phyloP scores from a whole-genome alignment of 2,888 invertebrate genomes.

The Linnaemya vulpina region DNA sequence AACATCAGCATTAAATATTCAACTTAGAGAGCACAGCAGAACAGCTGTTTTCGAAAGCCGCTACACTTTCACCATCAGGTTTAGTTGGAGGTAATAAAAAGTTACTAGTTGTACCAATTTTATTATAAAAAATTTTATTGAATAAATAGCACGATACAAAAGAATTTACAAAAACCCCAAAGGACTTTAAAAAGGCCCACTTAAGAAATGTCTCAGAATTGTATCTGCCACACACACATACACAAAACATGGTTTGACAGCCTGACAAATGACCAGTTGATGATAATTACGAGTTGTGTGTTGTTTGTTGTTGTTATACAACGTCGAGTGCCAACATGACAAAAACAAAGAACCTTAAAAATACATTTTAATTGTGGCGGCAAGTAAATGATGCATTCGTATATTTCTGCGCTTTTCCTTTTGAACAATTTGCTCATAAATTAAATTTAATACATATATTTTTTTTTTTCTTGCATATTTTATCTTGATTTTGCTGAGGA shows the following conservation, averaged over 20 bases:
- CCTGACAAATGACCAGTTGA: slow-evolving; percentile 69
- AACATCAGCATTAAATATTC: too few species aligned
- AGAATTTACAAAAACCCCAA: too few species aligned
- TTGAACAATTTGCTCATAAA: slow-evolving; percentile 37
- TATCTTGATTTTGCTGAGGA: neutral
- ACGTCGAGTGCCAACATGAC: slow-evolving; percentile 45
- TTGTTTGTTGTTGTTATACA: slow-evolving; percentile 53
- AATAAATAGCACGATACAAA: too few species aligned
- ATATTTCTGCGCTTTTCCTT: slow-evolving; percentile 39
- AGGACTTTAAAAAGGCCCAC: neutral
- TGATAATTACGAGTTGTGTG: slow-evolving; percentile 67
- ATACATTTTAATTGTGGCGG: slow-evolving; percentile 50
- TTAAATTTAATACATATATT: slow-evolving; percentile 7
- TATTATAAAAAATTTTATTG: too few species aligned
- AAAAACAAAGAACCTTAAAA: slow-evolving; percentile 26
- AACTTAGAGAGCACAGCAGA: too few species aligned
- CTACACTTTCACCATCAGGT: too few species aligned
- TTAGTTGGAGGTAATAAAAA: too few species aligned
- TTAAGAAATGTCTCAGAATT: too few species aligned
- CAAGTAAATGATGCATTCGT: slow-evolving; percentile 35
- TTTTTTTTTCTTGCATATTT: neutral
- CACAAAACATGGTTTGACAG: slow-evolving; percentile 54
- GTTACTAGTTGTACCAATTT: too few species aligned
- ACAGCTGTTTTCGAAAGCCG: too few species aligned
- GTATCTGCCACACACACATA: neutral